Percentiles rank a stretch among this genome's conserved stretches.
Evolutionary conservation across 2,113 vertebrate genomes (phyloP).

Genomic region (Brachyhypopomus occidentalis): DNA sequence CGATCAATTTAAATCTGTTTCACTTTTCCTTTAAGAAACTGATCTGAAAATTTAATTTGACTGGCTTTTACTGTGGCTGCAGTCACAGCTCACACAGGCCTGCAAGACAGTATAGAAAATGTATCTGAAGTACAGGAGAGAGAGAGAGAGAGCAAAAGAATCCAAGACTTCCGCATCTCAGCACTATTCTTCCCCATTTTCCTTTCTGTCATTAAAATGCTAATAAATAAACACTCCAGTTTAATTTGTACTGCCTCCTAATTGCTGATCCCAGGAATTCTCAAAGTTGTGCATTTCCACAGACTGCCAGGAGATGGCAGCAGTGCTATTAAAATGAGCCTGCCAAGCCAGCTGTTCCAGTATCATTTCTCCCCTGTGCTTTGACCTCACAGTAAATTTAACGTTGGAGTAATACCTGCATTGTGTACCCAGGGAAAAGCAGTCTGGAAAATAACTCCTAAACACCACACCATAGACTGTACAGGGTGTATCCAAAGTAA

Average conservation of each 20-base stretch:
- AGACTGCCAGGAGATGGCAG: constrained; percentile 42
- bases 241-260: background rate
- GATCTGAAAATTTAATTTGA: constrained; percentile 77
- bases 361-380: background rate
- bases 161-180: background rate
- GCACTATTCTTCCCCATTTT: background rate
- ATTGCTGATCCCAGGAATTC: background rate
- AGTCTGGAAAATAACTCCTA: too few relatives aligned
- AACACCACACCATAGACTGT: too few relatives aligned
- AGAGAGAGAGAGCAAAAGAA: background rate
- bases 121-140: constrained; percentile 26
- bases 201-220: background rate
- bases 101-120: constrained; percentile 19
- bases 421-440: too few relatives aligned
- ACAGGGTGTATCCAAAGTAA: too few relatives aligned
- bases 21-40: constrained; percentile 74
- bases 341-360: background rate
- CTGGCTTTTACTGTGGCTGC: constrained; percentile 71
- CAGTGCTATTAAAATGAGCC: constrained; percentile 22
- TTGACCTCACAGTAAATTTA: background rate
- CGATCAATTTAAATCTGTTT: constrained; percentile 79
- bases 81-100: background rate
- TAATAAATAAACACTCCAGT: constrained; percentile 28
- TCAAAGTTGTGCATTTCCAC: background rate
- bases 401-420: background rate